These are phyloP conservation scores for Criorhina ranunculi DNA, from an alignment of 2,888 invertebrate species.

Conservation along the genomic window DNA sequence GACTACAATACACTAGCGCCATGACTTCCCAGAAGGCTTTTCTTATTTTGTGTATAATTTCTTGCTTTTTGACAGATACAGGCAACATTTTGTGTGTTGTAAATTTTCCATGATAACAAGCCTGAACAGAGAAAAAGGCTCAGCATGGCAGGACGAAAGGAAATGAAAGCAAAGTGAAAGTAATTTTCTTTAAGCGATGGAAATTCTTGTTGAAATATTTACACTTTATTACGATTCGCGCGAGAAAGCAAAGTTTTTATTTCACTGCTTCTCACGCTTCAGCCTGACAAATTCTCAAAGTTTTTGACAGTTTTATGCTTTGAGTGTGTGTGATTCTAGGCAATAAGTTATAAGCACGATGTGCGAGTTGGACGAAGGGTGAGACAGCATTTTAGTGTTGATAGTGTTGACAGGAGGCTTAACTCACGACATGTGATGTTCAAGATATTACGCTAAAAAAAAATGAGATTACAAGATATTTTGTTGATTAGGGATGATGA, in stretches of 20 bases:
- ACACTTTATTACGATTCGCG: slow-evolving; percentile 67
- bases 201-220: slow-evolving; percentile 67
- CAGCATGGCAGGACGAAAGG: background rate
- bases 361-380: slow-evolving; percentile 2
- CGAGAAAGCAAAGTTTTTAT: slow-evolving; percentile 61
- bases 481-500: background rate
- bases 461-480: background rate
- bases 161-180: slow-evolving; percentile 4
- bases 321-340: slow-evolving; percentile 21
- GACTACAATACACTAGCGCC: background rate
- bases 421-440: background rate
- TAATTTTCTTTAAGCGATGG: slow-evolving; percentile 46
- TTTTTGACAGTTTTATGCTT: slow-evolving; percentile 68
- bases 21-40: slow-evolving; percentile 25
- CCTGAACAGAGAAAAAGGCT: slow-evolving; percentile 10
- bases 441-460: background rate
- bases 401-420: slow-evolving; percentile 45
- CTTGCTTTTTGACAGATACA: slow-evolving; percentile 43
- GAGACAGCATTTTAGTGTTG: slow-evolving; percentile 30
- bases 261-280: slow-evolving; percentile 44
- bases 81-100: slow-evolving; percentile 35
- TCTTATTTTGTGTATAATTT: slow-evolving; percentile 44
- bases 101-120: slow-evolving; percentile 55
- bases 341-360: slow-evolving; percentile 27
- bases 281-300: slow-evolving; percentile 62